These are phyloP conservation scores for mouse (Mus musculus) DNA, from an alignment of 2,113 vertebrate species.

Conservation along the genomic window DNA sequence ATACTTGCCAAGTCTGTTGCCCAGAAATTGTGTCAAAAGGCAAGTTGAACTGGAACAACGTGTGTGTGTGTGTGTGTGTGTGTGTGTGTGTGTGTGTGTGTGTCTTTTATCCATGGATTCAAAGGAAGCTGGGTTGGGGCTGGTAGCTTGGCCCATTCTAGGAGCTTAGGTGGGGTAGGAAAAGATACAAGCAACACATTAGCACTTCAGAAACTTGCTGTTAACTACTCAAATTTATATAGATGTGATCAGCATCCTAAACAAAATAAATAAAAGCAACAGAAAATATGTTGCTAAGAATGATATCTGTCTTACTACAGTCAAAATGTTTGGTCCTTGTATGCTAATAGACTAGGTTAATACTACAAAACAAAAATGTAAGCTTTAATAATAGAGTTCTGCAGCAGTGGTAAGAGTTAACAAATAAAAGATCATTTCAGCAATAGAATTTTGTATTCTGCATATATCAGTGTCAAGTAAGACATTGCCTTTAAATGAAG, in stretches of 20 bases:
- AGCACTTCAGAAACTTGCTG: conserved; percentile 18
- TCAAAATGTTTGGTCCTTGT: conserved; percentile 10
- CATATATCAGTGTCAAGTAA: background rate
- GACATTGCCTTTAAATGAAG: background rate
- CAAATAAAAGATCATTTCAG: conserved; percentile 11
- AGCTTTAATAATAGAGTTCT: background rate
- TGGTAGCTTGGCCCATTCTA: too few species aligned
- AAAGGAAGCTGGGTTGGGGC: too few species aligned
- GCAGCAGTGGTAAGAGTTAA: background rate
- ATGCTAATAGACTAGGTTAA: background rate
- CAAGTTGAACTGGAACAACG: too few species aligned
- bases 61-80: too few species aligned
- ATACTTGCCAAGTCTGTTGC: background rate
- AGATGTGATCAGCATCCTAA: background rate
- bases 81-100: too few species aligned
- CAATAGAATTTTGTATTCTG: conserved; percentile 18
- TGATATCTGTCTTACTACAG: background rate
- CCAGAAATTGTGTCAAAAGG: too few species aligned
- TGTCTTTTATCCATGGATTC: too few species aligned
- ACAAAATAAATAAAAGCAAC: background rate
- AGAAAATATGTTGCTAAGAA: background rate
- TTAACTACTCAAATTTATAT: conserved; percentile 5
- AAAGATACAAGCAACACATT: background rate
- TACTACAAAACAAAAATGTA: conserved; percentile 28
- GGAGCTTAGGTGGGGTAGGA: too few species aligned